These are phyloP conservation scores for Ashinkailepas kermadecensis DNA, from an alignment of 2,888 invertebrate genomes.

Conservation along the genomic window DNA sequence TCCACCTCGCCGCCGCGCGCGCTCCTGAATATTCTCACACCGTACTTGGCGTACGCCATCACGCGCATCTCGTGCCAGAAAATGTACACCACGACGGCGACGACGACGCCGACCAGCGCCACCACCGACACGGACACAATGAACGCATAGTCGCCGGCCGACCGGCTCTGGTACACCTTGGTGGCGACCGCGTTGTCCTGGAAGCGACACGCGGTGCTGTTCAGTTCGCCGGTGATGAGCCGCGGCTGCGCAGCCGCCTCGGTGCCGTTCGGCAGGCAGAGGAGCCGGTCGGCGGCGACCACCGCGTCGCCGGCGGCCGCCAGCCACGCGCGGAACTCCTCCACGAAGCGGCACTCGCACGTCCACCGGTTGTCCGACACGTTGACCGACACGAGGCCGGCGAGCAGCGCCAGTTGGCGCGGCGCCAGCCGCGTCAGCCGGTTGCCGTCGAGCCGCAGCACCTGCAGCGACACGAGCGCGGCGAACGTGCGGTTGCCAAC, in stretches of 20 bases:
- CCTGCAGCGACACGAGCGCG: slow-evolving; percentile 55
- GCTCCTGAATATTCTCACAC: slow-evolving; percentile 57
- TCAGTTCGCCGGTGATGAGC: slow-evolving; percentile 10
- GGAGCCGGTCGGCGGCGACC: slow-evolving; percentile 25
- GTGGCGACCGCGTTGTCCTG: slow-evolving; percentile 32
- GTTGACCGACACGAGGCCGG: slow-evolving; percentile 48
- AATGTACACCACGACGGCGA: slow-evolving; percentile 57
- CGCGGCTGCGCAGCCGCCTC: slow-evolving; percentile 26
- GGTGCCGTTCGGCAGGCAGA: slow-evolving; percentile 32
- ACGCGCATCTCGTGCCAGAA: slow-evolving; percentile 73
- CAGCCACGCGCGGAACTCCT: slow-evolving; percentile 30
- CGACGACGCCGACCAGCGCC: slow-evolving; percentile 55
- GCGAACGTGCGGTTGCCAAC: slow-evolving; percentile 65
- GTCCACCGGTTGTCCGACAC: slow-evolving; percentile 63
- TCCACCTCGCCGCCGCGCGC: slow-evolving; percentile 30
- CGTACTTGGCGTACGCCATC: slow-evolving; percentile 74
- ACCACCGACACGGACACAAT: slow-evolving; percentile 62
- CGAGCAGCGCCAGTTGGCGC: slow-evolving; percentile 48
- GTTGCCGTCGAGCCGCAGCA: slow-evolving; percentile 64
- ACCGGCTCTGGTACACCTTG: slow-evolving; percentile 31
- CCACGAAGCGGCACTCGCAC: slow-evolving; percentile 65
- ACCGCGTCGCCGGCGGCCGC: slow-evolving; percentile 18
- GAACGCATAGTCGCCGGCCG: slow-evolving; percentile 67
- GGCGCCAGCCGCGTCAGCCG: slow-evolving; percentile 59
- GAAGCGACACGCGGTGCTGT: slow-evolving; percentile 30